Evolutionary conservation across 2,888 invertebrate genomes (phyloP).

Genomic region (Luffia ferchaultella): DNA sequence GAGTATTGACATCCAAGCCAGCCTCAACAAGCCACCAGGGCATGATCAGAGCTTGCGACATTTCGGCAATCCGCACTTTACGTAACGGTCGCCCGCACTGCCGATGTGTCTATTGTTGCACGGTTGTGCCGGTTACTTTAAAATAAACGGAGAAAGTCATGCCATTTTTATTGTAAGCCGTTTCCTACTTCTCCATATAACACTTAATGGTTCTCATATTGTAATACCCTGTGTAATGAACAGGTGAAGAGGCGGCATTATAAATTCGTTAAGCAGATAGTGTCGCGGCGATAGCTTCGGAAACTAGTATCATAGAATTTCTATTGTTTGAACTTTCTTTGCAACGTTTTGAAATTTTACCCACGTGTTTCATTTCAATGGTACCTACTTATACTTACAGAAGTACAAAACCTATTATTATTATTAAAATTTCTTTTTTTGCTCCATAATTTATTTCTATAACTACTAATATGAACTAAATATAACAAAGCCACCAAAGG

Average conservation of each 20-base stretch:
- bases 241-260: not conserved
- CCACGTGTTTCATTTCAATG: not conserved
- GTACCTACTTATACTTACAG: not conserved
- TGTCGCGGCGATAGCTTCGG: not conserved
- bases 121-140: conserved; percentile 29
- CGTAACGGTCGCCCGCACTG: conserved; percentile 28
- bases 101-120: conserved; percentile 26
- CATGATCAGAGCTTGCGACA: conserved; percentile 50
- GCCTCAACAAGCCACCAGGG: conserved; percentile 17
- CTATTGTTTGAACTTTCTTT: not conserved
- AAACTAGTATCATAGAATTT: not conserved
- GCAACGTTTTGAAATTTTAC: not conserved
- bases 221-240: not conserved
- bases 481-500: too few relatives aligned
- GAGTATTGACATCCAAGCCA: too few relatives aligned
- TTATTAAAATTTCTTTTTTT: too few relatives aligned
- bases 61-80: conserved; percentile 46
- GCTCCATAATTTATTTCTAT: too few relatives aligned
- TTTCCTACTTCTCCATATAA: conserved; percentile 37
- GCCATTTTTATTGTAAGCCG: conserved; percentile 34
- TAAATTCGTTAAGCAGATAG: not conserved
- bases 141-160: conserved; percentile 58
- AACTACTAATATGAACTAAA: too few relatives aligned
- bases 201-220: not conserved
- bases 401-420: too few relatives aligned